Conservation (phyloP, 2,797 vertebrate genomes). For the Tokudaia tokunoshimensis region DNA sequence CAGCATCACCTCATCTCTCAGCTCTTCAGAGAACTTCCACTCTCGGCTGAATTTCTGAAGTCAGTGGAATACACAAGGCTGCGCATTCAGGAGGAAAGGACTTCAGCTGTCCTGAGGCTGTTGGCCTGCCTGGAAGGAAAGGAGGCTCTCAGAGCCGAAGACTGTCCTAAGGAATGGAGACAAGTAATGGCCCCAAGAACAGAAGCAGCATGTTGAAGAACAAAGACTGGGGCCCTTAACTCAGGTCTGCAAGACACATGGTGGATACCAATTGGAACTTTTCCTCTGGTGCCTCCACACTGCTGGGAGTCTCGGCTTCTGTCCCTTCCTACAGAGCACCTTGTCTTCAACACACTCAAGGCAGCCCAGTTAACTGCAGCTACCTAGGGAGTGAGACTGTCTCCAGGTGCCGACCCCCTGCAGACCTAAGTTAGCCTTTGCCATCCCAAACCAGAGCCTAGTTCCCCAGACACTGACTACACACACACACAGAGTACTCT, state of each 20-base stretch:
- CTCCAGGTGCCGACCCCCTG: slow-evolving; percentile 87
- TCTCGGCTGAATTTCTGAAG: slow-evolving; percentile 92
- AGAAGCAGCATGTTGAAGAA: slow-evolving; percentile 1
- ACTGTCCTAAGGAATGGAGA: slow-evolving; percentile 16
- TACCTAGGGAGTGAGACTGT: slow-evolving; percentile 83
- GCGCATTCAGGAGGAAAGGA: slow-evolving; percentile 89
- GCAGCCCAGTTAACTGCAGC: slow-evolving; percentile 76
- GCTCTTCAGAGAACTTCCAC: slow-evolving; percentile 89
- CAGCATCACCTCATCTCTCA: slow-evolving; percentile 80
- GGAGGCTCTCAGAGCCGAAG: neutral
- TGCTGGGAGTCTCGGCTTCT: slow-evolving; percentile 1
- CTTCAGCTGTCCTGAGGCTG: slow-evolving; percentile 88
- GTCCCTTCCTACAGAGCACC: slow-evolving; percentile 40
- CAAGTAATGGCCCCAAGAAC: neutral
- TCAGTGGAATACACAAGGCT: slow-evolving; percentile 91
- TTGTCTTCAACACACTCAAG: slow-evolving; percentile 74
- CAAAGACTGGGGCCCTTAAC: neutral
- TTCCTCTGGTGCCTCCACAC: neutral
- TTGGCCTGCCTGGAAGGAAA: slow-evolving; percentile 85
- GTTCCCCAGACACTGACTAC: slow-evolving; percentile 45
- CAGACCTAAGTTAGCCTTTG: slow-evolving; percentile 66
- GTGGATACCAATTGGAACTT: slow-evolving; percentile 9
- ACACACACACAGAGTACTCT: neutral
- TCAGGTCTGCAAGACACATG: neutral
- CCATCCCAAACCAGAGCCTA: neutral